Evolutionary conservation across 2,113 vertebrate genomes (phyloP), one percentile per base, ranked within the genome.

Genomic region (Thalassoma bifasciatum): DNA sequence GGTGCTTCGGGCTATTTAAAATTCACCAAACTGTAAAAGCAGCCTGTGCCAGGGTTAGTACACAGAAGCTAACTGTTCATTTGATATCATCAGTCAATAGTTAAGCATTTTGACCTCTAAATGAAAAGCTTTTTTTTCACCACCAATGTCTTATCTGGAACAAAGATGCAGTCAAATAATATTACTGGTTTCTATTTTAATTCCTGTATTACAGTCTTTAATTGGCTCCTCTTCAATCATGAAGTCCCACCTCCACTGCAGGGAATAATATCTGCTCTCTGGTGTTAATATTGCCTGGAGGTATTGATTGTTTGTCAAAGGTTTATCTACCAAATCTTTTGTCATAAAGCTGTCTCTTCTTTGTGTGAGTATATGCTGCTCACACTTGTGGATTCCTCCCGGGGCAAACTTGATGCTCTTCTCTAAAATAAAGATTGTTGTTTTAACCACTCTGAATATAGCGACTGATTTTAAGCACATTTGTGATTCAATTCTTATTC

Each of bases 281-380:
- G 54, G 58, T 69, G 65, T 69, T 77, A 82, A 77, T 81, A 79
- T 61, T 52, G 49, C 66, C 42, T 63, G 42, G 34, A 66, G 59
- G 23, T 75, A 86, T 67, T 84, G 70, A 77, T 77, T 74, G 42
- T 81, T 74, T 76, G 47, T 66, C 56, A 74, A 65, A 17, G 57
- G 51, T 72, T 81, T 72, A 77, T 64, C 79, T 42, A 7, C 21
- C 8, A 57, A 75, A 46, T 67, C 64, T 50, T 23, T 3, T 22
- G 52, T 75, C 57, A 77, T 65, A 66, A 70, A 71, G 22, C 14
- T 10, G 71, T 49, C 57, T n/a, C 14, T 53, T 51, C 2, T n/a
- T 2, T 51, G 16, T 38, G 37, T 50, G 19, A 19, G 52, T 34
- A 8, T 59, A 12, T 21, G 11, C 51, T 21, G 11, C 51, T 10